Conservation (phyloP, 2,113 vertebrate species). For the Xyrauchen texanus region DNA sequence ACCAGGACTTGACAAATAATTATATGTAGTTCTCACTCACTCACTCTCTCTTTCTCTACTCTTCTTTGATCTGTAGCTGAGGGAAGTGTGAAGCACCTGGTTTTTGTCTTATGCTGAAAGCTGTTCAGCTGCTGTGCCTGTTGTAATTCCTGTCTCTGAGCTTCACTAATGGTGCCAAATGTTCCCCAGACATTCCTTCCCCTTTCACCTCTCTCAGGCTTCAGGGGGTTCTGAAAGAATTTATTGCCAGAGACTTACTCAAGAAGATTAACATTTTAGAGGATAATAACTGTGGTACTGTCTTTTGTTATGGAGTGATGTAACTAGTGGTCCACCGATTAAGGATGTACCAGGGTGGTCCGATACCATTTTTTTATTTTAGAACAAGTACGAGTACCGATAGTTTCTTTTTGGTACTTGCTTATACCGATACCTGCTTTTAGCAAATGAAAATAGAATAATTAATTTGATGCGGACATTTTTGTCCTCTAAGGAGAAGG, state of each 20-base stretch:
- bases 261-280: neutral
- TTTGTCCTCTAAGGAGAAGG: too few species aligned
- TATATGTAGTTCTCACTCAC: neutral
- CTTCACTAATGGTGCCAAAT: conserved; percentile 22
- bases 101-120: conserved; percentile 24
- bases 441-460: too few species aligned
- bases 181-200: conserved; percentile 16
- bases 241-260: neutral
- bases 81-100: conserved; percentile 34
- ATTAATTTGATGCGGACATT: too few species aligned
- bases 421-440: too few species aligned
- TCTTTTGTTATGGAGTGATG: conserved; percentile 2
- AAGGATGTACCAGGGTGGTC: too few species aligned
- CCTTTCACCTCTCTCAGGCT: conserved; percentile 24
- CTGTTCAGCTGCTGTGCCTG: conserved; percentile 20
- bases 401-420: too few species aligned
- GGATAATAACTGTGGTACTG: neutral
- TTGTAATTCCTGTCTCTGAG: neutral
- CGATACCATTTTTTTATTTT: too few species aligned
- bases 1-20: neutral
- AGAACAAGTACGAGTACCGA: too few species aligned
- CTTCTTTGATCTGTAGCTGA: too few species aligned
- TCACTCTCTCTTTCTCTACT: neutral
- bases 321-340: neutral
- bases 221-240: conserved; percentile 17